Evolutionary conservation across 1,140 invertebrate genomes (phyloP).

Genomic region (Halictus rubicundus): DNA sequence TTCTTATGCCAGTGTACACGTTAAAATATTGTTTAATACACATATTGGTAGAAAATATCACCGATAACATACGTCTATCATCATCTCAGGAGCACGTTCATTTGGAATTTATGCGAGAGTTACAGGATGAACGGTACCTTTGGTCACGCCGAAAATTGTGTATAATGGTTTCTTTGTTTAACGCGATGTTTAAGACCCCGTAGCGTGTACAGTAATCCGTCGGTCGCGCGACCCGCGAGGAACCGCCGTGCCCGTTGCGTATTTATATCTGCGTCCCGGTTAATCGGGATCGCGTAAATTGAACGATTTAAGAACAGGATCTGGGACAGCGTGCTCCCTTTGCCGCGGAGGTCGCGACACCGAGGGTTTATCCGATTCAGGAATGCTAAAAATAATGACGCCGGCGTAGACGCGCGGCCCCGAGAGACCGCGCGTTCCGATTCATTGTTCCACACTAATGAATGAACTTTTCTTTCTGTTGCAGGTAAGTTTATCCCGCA

Average conservation of each 20-base stretch:
- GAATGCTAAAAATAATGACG: background rate
- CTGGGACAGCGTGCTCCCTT: background rate
- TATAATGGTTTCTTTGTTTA: too few relatives aligned
- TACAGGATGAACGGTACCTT: too few relatives aligned
- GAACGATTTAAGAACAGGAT: conserved; percentile 13
- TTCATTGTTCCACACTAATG: background rate
- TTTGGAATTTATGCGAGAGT: too few relatives aligned
- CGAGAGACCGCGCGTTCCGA: background rate
- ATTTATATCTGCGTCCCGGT: conserved; percentile 14
- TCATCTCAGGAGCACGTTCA: too few relatives aligned
- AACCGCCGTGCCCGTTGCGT: too few relatives aligned
- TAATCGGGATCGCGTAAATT: conserved; percentile 18
- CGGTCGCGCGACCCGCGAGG: background rate
- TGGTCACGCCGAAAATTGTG: too few relatives aligned
- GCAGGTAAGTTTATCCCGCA: conserved; percentile 52
- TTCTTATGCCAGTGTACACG: too few relatives aligned
- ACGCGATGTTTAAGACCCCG: too few relatives aligned
- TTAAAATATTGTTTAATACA: too few relatives aligned
- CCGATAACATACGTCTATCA: too few relatives aligned
- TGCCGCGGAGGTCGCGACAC: background rate
- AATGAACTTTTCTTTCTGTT: conserved; percentile 52
- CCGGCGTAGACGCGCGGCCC: too few relatives aligned
- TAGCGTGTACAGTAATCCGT: background rate
- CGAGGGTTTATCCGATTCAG: background rate
- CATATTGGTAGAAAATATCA: too few relatives aligned